A percentile compares a stretch with the other conserved stretches of the same genome.
These are phyloP conservation scores for Phortica magna DNA, from an alignment of 2,888 invertebrate genomes.

Conservation along the genomic window DNA sequence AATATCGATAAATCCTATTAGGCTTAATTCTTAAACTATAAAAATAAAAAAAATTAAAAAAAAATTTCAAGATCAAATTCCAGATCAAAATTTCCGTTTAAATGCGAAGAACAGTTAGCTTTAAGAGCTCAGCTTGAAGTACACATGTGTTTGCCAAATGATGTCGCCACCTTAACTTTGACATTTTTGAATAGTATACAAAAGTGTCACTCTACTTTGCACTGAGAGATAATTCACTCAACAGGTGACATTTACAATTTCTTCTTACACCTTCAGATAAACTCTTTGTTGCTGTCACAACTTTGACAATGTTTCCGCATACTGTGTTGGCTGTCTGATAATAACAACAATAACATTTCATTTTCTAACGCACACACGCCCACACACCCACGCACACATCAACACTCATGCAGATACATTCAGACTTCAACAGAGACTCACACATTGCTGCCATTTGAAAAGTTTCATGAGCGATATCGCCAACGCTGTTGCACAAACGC, in stretches of 20 bases:
- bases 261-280: conserved; percentile 2
- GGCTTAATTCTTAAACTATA: too few relatives aligned
- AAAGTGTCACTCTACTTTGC: too few relatives aligned
- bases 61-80: too few relatives aligned
- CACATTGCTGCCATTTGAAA: not conserved
- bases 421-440: not conserved
- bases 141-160: not conserved
- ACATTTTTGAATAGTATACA: not conserved
- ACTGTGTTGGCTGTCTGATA: conserved; percentile 48
- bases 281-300: conserved; percentile 43
- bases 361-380: conserved; percentile 12
- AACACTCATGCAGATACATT: too few relatives aligned
- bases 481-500: conserved; percentile 50
- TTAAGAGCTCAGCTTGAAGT: not conserved
- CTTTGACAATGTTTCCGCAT: conserved; percentile 58
- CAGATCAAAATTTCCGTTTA: too few relatives aligned
- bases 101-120: too few relatives aligned
- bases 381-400: not conserved
- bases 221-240: conserved; percentile 1
- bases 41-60: too few relatives aligned
- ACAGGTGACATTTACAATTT: not conserved
- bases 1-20: too few relatives aligned
- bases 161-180: not conserved
- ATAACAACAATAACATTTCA: conserved; percentile 25
- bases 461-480: conserved; percentile 45